A percentile compares a stretch with the other conserved stretches of the same genome.
These are phyloP conservation scores for Muscicapa striata DNA, from an alignment of 2,797 vertebrate genomes.

Conservation along the genomic window DNA sequence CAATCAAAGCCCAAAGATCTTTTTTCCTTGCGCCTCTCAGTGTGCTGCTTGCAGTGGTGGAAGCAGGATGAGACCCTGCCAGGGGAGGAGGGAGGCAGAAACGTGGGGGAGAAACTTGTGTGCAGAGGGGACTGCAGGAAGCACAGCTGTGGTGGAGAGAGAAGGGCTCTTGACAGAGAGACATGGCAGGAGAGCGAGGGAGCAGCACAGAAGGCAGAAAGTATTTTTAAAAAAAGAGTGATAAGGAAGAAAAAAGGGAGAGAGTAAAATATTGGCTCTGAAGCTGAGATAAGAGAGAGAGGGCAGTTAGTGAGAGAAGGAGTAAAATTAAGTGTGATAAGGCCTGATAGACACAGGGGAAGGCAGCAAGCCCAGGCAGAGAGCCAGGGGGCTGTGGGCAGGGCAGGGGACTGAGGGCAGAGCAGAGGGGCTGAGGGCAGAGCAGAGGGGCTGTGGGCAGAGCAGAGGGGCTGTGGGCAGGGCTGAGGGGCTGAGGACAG, in stretches of 20 bases:
- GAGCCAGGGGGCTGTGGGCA: rapidly evolving
- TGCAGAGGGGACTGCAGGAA: not conserved
- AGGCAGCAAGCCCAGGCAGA: not conserved
- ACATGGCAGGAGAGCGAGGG: not conserved
- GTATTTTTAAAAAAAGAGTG: not conserved
- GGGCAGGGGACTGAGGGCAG: not conserved
- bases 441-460: rapidly evolving
- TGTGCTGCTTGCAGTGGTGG: rapidly evolving
- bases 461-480: not conserved
- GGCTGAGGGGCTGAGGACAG: too few relatives aligned
- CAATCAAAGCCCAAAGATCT: not conserved
- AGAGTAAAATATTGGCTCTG: slow-evolving; percentile 49
- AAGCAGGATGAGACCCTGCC: not conserved
- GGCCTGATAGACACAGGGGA: not conserved
- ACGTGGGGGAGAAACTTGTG: not conserved
- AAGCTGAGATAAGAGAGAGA: slow-evolving; percentile 50
- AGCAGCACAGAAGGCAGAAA: slow-evolving; percentile 8
- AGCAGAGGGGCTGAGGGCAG: not conserved
- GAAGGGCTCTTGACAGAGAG: not conserved
- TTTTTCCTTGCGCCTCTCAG: not conserved
- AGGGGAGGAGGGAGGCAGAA: not conserved
- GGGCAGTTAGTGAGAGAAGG: slow-evolving; percentile 28
- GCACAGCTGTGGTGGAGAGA: not conserved
- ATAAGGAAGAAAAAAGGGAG: slow-evolving; percentile 46
- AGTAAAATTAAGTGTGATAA: slow-evolving; percentile 42